These are phyloP conservation scores for Ptiloglossa arizonensis DNA, from an alignment of 1,140 invertebrate genomes.

Conservation along the genomic window DNA sequence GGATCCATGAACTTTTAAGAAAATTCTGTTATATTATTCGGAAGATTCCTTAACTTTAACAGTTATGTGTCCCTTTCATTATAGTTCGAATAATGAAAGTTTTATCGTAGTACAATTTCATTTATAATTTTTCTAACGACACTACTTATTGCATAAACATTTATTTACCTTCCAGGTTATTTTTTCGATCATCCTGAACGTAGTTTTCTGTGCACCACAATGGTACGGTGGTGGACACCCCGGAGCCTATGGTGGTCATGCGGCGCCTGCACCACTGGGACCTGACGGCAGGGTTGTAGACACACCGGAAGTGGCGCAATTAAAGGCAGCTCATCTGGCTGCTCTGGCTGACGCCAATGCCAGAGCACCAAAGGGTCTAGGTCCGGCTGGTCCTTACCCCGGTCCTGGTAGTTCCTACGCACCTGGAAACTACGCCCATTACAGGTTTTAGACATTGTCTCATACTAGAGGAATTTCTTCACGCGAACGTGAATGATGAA, in stretches of 20 bases:
- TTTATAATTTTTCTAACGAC: no score
- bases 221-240: slow-evolving; percentile 73
- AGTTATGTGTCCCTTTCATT: no score
- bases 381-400: slow-evolving; percentile 65
- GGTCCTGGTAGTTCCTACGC: slow-evolving; percentile 65
- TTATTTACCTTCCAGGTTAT: slow-evolving; percentile 65
- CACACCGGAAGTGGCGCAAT: slow-evolving; percentile 84
- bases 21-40: no score
- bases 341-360: slow-evolving; percentile 82
- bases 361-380: slow-evolving; percentile 78
- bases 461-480: neutral
- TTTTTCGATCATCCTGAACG: slow-evolving; percentile 61
- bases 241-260: slow-evolving; percentile 69
- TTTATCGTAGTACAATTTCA: no score
- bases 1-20: no score
- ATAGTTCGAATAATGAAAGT: no score
- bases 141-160: neutral
- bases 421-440: slow-evolving; percentile 70
- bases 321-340: slow-evolving; percentile 84
- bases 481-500: no score
- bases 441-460: slow-evolving; percentile 65
- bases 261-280: slow-evolving; percentile 81
- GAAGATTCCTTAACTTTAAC: no score
- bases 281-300: slow-evolving; percentile 85
- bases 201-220: slow-evolving; percentile 69